phyloP scores from a whole-genome alignment of 2,797 vertebrate genomes.

The Aulostomus chinensis region DNA sequence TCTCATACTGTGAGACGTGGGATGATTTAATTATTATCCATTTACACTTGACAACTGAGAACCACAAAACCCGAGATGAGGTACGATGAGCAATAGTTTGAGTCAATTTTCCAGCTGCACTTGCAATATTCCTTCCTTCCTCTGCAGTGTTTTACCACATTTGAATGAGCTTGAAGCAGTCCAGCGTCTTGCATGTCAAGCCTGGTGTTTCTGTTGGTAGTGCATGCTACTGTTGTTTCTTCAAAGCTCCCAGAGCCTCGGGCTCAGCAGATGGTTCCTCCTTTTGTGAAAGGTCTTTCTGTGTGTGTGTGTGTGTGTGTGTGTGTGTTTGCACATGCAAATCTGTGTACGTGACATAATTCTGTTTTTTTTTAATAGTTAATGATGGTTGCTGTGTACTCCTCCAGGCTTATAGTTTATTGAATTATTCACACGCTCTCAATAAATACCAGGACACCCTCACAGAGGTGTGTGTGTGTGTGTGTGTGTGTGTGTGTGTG shows the following conservation, averaged over 20 bases:
- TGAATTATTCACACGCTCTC: constrained; percentile 77
- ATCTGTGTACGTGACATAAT: constrained; percentile 55
- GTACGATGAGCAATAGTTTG: background rate
- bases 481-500: constrained; percentile 15
- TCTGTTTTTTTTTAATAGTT: constrained; percentile 69
- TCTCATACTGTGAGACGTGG: too few species aligned
- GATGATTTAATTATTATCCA: too few species aligned
- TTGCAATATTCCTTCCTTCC: too few species aligned
- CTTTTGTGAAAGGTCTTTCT: constrained; percentile 36
- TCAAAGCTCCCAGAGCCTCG: constrained; percentile 23
- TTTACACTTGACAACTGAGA: too few species aligned
- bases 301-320: constrained; percentile 34
- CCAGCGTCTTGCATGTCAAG: background rate
- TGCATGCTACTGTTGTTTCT: background rate
- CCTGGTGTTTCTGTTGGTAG: background rate
- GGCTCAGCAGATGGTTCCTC: constrained; percentile 59
- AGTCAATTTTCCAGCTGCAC: too few species aligned
- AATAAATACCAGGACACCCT: constrained; percentile 67
- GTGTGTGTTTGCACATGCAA: constrained; percentile 37
- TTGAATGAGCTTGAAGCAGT: background rate
- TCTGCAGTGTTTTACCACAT: background rate
- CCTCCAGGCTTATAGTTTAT: constrained; percentile 51
- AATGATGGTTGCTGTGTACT: constrained; percentile 51
- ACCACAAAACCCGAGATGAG: too few species aligned
- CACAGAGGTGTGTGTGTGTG: constrained; percentile 17